Conservation (phyloP, 2,113 vertebrate species). For the zebrafish (Danio rerio) region GRCz12tu NC_133177.1:56120501-56121000, state of each 20-base stretch:
- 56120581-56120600: background rate
- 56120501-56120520: background rate
- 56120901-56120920: too few relatives aligned
- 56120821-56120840: too few relatives aligned
- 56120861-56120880: too few relatives aligned
- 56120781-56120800: too few relatives aligned
- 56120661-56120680: background rate
- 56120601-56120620: background rate
- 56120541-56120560: background rate
- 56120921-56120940: too few relatives aligned
- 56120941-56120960: too few relatives aligned
- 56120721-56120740: background rate
- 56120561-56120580: background rate
- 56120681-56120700: background rate
- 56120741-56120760: background rate
- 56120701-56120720: background rate
- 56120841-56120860: too few relatives aligned
- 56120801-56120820: too few relatives aligned
- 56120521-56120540: background rate
- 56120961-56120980: too few relatives aligned
- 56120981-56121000: too few relatives aligned
- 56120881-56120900: too few relatives aligned
- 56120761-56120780: too few relatives aligned
- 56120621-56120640: constrained; percentile 9
- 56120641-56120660: background rate